These are phyloP conservation scores for Junonia oenone DNA, from an alignment of 2,888 invertebrate species.

Conservation along the genomic window DNA sequence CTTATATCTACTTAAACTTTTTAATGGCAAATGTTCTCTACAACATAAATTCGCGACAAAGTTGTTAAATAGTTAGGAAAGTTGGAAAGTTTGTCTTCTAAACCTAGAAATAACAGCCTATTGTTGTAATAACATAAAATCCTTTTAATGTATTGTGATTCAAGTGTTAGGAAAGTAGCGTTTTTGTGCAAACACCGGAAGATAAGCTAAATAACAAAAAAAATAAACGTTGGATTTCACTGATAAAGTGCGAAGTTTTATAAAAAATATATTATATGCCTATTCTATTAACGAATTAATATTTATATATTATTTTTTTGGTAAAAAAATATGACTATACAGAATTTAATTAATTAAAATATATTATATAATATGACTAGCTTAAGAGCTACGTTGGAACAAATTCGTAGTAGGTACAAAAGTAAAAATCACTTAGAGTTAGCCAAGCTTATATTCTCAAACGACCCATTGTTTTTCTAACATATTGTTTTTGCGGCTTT, in stretches of 20 bases:
- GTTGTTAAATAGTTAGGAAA: slow-evolving; percentile 7
- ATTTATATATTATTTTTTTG: too few species aligned
- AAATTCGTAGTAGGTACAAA: neutral
- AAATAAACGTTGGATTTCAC: neutral
- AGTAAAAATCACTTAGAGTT: neutral
- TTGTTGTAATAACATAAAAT: slow-evolving; percentile 13
- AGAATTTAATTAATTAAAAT: too few species aligned
- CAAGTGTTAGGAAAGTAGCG: neutral
- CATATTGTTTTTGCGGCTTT: slow-evolving; percentile 7
- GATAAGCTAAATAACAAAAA: neutral
- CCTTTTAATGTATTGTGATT: neutral
- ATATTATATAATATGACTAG: too few species aligned
- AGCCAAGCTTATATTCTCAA: slow-evolving; percentile 1
- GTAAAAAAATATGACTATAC: too few species aligned
- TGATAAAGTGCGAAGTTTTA: too few species aligned
- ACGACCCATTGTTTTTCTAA: slow-evolving; percentile 14
- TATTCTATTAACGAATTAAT: too few species aligned
- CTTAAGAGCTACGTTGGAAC: neutral
- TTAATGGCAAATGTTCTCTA: too few species aligned
- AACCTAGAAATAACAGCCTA: slow-evolving; percentile 9
- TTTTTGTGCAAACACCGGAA: neutral
- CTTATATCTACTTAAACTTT: too few species aligned
- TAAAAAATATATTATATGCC: too few species aligned
- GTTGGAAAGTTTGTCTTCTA: slow-evolving; percentile 7
- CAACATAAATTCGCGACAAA: neutral